phyloP scores from a whole-genome alignment of 2,113 vertebrate species.

The Kryptolebias marmoratus region DNA sequence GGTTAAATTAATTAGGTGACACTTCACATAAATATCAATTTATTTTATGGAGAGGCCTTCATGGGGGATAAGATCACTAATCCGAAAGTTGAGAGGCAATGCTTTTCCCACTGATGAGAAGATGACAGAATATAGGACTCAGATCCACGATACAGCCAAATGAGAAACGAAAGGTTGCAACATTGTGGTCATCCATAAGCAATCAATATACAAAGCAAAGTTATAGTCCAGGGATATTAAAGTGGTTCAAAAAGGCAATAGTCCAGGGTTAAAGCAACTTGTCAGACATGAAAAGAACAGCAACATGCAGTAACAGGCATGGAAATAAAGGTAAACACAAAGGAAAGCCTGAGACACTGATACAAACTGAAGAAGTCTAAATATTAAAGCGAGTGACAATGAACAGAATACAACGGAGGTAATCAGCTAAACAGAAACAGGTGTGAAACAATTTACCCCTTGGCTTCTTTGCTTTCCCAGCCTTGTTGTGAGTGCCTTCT shows the following conservation, averaged over 20 bases:
- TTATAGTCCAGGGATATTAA: not conserved
- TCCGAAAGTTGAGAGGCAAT: not conserved
- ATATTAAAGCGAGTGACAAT: not conserved
- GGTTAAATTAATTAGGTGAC: constrained; percentile 10
- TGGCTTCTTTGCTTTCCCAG: not conserved
- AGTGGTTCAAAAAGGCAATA: not conserved
- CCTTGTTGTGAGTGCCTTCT: not conserved
- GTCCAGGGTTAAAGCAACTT: not conserved
- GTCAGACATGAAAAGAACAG: not conserved
- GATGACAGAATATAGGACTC: not conserved
- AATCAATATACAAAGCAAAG: not conserved
- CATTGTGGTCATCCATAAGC: not conserved
- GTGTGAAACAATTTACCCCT: not conserved
- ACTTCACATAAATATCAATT: constrained; percentile 1
- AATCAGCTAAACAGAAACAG: not conserved
- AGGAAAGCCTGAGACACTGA: not conserved
- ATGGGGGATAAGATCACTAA: not conserved
- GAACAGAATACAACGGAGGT: not conserved
- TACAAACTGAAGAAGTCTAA: not conserved
- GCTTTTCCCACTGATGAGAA: not conserved
- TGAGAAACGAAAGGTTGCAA: not conserved
- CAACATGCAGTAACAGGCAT: not conserved
- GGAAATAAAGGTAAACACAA: not conserved
- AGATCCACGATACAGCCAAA: not conserved
- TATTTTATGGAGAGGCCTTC: not conserved